Percentiles rank a stretch among this genome's conserved stretches.
Evolutionary conservation across 2,797 vertebrate species (phyloP).

Genomic region (Chrosomus eos): DNA sequence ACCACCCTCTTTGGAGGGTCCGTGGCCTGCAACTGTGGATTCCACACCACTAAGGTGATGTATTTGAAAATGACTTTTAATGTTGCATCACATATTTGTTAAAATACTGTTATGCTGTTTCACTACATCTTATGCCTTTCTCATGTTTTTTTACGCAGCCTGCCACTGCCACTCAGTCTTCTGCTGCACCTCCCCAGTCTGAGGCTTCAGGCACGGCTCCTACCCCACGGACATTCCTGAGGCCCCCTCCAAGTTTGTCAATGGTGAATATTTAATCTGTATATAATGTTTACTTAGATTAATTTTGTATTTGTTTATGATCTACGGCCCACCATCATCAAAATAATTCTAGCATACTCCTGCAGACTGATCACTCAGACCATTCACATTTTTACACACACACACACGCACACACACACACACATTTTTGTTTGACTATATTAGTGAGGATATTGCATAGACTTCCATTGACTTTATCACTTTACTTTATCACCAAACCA

Average conservation of each 20-base stretch:
- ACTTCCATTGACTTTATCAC: no score
- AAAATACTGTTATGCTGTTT: neutral
- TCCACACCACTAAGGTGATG: conserved; percentile 38
- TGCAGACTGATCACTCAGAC: neutral
- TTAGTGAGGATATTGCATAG: no score
- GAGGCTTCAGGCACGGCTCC: neutral
- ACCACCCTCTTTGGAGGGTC: conserved; percentile 32
- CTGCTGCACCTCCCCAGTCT: neutral
- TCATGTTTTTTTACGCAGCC: neutral
- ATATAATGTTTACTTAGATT: neutral
- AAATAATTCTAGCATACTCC: neutral
- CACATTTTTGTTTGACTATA: no score
- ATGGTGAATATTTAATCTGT: neutral
- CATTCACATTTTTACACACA: neutral
- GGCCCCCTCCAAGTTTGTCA: neutral
- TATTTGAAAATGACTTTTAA: neutral
- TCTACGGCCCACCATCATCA: neutral
- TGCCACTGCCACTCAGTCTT: neutral
- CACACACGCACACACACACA: neutral
- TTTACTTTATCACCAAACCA: no score
- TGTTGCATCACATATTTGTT: neutral
- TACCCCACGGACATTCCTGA: neutral
- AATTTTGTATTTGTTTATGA: neutral
- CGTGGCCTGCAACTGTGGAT: conserved; percentile 40
- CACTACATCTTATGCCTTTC: neutral